A percentile compares a stretch with the other conserved stretches of the same genome.
Conservation (phyloP, 2,888 invertebrate species). For the Nomada fucata region DNA sequence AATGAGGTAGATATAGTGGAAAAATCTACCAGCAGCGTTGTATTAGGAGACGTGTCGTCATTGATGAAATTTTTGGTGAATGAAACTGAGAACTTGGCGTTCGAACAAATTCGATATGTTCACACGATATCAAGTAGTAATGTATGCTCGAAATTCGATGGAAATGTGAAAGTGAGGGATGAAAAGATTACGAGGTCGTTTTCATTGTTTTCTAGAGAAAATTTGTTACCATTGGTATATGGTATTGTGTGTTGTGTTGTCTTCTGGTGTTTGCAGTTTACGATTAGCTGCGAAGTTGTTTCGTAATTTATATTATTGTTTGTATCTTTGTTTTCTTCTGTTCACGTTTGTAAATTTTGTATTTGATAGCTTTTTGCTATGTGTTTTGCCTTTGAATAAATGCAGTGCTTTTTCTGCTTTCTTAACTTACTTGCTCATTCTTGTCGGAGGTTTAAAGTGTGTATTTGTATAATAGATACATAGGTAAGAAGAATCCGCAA, state of each 20-base stretch:
- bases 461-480: not conserved
- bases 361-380: slow-evolving; percentile 6
- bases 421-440: not conserved
- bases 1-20: not conserved
- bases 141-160: not conserved
- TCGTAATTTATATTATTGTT: not conserved
- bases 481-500: not conserved
- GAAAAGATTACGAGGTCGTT: not conserved
- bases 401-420: too few relatives aligned
- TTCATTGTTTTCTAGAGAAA: slow-evolving; percentile 58
- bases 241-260: slow-evolving; percentile 71
- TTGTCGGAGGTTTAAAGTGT: not conserved
- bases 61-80: slow-evolving; percentile 32
- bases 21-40: slow-evolving; percentile 3
- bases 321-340: not conserved
- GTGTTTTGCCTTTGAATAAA: not conserved
- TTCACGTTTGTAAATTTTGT: slow-evolving; percentile 5
- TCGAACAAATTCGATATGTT: not conserved
- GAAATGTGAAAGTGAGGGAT: slow-evolving; percentile 2
- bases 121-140: not conserved
- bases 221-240: slow-evolving; percentile 69
- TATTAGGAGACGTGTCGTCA: slow-evolving; percentile 3
- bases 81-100: not conserved
- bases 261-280: slow-evolving; percentile 74
- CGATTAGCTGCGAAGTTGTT: slow-evolving; percentile 68